Percentiles rank a stretch among this genome's conserved stretches.
Conservation (phyloP, 1,140 invertebrate genomes). For the Aleiodes sp. region DNA sequence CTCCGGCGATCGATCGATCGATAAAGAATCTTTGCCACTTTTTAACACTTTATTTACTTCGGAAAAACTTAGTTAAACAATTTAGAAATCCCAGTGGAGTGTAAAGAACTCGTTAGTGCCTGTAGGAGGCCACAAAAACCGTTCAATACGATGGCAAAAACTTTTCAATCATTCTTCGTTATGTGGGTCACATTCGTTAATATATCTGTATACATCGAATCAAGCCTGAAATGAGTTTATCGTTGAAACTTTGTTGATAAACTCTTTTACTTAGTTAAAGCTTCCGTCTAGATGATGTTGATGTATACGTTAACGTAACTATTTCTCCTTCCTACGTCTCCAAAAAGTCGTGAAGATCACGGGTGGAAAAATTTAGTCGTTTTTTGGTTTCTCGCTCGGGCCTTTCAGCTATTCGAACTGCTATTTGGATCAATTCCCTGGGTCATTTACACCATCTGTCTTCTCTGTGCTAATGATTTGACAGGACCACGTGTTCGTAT, state of each 20-base stretch:
- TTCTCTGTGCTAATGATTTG: neutral
- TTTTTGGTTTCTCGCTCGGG: neutral
- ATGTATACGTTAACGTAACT: neutral
- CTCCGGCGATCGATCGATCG: neutral
- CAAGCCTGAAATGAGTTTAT: neutral
- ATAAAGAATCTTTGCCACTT: too few species aligned
- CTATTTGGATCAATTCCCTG: neutral
- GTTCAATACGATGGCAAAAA: neutral
- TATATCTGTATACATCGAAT: too few species aligned
- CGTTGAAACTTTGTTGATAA: neutral
- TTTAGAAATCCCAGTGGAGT: neutral
- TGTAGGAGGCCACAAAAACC: neutral
- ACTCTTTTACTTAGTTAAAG: too few species aligned
- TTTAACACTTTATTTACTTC: neutral
- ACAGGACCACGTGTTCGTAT: neutral
- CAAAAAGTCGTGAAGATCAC: too few species aligned
- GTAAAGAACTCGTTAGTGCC: constrained; percentile 3
- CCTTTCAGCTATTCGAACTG: neutral
- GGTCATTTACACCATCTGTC: neutral
- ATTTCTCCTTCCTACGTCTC: neutral
- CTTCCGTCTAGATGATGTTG: neutral
- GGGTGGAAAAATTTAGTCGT: neutral
- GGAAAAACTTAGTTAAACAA: neutral
- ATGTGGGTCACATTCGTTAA: neutral
- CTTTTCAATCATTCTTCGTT: constrained; percentile 9